Conservation (phyloP, 2,113 vertebrate genomes). For the Chloebia gouldiae region DNA sequence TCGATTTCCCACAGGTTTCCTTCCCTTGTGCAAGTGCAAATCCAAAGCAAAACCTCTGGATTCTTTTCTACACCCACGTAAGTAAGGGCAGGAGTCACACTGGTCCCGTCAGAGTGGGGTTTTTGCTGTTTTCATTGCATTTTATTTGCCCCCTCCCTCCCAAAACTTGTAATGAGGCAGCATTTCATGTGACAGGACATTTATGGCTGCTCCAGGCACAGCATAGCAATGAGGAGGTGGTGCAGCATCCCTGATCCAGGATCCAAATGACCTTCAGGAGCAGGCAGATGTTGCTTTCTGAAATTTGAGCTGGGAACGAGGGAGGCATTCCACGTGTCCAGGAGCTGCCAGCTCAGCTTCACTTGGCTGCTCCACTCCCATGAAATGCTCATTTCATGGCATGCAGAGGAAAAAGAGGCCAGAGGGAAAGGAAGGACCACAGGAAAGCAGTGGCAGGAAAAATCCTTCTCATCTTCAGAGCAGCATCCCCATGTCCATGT, state of each 20-base stretch:
- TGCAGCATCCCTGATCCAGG: neutral
- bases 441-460: neutral
- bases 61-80: neutral
- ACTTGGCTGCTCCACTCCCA: neutral
- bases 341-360: neutral
- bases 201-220: neutral
- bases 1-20: conserved; percentile 26
- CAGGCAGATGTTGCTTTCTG: neutral
- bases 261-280: conserved; percentile 43
- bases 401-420: neutral
- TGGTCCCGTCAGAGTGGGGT: neutral
- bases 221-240: neutral
- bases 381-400: neutral
- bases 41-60: neutral
- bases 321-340: neutral
- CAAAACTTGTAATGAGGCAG: neutral
- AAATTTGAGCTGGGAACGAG: neutral
- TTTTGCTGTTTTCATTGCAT: neutral
- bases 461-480: neutral
- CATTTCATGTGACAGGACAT: neutral
- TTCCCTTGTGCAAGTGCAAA: neutral
- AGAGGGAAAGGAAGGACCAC: neutral
- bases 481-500: rapidly evolving
- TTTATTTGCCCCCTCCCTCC: neutral
- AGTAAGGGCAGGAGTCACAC: neutral